phyloP scores from a whole-genome alignment of 2,888 invertebrate species.

The Erebia palarica region DNA sequence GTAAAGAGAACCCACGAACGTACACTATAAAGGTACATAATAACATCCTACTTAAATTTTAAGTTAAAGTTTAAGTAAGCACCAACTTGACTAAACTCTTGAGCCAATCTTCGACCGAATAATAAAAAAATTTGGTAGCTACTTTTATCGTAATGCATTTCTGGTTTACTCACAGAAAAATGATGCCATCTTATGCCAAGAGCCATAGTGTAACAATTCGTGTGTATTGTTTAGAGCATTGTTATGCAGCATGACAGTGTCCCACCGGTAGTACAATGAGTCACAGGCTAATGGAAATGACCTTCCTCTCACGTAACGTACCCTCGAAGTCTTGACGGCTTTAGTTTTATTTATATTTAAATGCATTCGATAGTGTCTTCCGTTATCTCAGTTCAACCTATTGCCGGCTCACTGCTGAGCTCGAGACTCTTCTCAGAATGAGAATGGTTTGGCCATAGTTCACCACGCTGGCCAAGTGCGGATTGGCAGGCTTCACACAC shows the following conservation, averaged over 20 bases:
- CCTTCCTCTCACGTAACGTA: constrained; percentile 47
- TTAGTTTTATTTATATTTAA: constrained; percentile 35
- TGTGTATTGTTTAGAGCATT: not conserved
- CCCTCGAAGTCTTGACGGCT: constrained; percentile 45
- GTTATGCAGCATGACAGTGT: constrained; percentile 31
- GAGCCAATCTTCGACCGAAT: constrained; percentile 31
- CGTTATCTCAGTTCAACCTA: not conserved
- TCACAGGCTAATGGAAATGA: constrained; percentile 49
- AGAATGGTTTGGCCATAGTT: no score
- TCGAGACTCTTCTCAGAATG: no score
- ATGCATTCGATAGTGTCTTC: constrained; percentile 10
- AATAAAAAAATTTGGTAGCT: constrained; percentile 33
- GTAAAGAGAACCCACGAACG: no score
- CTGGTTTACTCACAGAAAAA: constrained; percentile 13
- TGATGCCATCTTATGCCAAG: constrained; percentile 24
- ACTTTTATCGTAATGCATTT: constrained; percentile 35
- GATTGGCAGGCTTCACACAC: no score
- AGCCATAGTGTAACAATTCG: constrained; percentile 23
- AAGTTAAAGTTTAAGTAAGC: not conserved
- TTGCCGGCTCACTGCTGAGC: no score
- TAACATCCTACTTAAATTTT: not conserved
- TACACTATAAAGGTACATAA: no score
- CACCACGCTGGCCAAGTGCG: no score
- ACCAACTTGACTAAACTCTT: not conserved
- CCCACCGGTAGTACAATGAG: constrained; percentile 43